Percentiles rank a stretch among this genome's conserved stretches.
These are phyloP conservation scores for Nyctibius grandis DNA, from an alignment of 2,797 vertebrate genomes.

Conservation along the genomic window DNA sequence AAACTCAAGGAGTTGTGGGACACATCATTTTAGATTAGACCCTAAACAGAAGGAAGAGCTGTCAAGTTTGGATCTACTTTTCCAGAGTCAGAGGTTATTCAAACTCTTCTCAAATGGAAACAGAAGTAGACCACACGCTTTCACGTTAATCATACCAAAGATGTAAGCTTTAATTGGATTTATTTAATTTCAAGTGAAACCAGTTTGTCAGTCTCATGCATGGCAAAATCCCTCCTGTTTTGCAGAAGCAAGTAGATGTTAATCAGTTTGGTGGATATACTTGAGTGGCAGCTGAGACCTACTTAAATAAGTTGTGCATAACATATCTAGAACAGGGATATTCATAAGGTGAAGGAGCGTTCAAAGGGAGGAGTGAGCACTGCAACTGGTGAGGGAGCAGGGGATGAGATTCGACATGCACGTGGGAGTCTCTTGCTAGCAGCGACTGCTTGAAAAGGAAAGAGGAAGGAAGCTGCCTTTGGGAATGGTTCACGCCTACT, in stretches of 20 bases:
- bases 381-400: background rate
- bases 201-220: accelerated
- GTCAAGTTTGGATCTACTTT: background rate
- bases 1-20: background rate
- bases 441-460: background rate
- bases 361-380: background rate
- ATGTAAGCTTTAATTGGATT: background rate
- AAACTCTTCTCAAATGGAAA: background rate
- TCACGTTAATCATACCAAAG: background rate
- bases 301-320: background rate
- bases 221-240: background rate
- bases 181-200: background rate
- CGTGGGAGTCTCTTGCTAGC: background rate
- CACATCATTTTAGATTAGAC: background rate
- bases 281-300: background rate
- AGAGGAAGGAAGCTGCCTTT: background rate
- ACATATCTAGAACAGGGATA: background rate
- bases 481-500: background rate
- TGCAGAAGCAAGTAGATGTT: background rate
- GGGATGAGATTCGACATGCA: background rate
- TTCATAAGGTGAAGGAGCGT: background rate
- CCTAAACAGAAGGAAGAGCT: background rate
- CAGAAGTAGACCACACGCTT: background rate
- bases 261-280: background rate
- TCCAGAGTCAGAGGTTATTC: background rate